phyloP scores from a whole-genome alignment of 2,113 vertebrate species.

The Malurus cyaneus region DNA sequence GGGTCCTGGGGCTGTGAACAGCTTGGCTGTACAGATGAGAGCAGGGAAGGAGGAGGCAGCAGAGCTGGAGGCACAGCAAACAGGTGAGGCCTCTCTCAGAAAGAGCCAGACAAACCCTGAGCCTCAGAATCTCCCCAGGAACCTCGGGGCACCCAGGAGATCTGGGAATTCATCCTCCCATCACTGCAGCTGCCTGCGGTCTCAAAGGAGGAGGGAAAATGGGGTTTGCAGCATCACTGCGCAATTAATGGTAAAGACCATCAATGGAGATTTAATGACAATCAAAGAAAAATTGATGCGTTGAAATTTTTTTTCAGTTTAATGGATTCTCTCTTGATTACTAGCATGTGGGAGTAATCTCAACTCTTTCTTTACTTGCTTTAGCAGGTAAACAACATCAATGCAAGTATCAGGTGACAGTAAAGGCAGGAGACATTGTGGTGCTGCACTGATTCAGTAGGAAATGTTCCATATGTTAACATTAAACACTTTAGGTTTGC shows the following conservation, averaged over 20 bases:
- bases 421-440: background rate
- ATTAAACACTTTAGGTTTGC: background rate
- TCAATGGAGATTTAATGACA: background rate
- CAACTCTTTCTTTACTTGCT: background rate
- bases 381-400: background rate
- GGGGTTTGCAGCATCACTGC: background rate
- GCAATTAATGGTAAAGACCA: background rate
- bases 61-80: background rate
- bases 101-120: background rate
- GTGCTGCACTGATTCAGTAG: background rate
- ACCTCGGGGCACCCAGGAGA: rapidly evolving
- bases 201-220: background rate
- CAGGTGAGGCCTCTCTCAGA: background rate
- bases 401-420: background rate
- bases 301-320: background rate
- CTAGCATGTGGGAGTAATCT: background rate
- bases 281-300: background rate
- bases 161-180: background rate
- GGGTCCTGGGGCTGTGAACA: background rate
- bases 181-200: rapidly evolving
- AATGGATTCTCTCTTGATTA: background rate
- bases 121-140: background rate
- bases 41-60: background rate
- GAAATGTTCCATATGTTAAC: background rate
- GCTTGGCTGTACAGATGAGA: background rate